Percentiles rank a stretch among this genome's conserved stretches.
Evolutionary conservation across 1,140 invertebrate species (phyloP).

Genomic region (Stegodyphus dumicola): DNA sequence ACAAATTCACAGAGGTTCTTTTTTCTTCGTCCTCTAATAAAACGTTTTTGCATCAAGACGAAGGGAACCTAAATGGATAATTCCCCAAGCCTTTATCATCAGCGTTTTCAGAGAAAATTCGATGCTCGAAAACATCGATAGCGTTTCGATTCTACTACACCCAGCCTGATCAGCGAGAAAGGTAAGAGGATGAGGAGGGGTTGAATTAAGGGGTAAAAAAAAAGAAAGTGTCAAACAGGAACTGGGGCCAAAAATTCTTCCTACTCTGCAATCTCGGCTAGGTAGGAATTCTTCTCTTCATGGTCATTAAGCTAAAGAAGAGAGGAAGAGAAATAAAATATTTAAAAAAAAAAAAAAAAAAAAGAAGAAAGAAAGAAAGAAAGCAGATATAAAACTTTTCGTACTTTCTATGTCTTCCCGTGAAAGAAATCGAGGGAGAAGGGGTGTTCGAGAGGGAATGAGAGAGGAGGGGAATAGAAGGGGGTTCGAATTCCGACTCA

Average conservation of each 20-base stretch:
- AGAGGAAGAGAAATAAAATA: too few relatives aligned
- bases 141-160: not conserved
- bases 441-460: too few relatives aligned
- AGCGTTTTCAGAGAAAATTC: too few relatives aligned
- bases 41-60: too few relatives aligned
- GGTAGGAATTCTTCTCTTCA: slow-evolving; percentile 40
- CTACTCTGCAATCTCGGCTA: slow-evolving; percentile 7
- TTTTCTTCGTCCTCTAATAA: too few relatives aligned
- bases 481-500: not conserved
- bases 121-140: too few relatives aligned
- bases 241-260: slow-evolving; percentile 22
- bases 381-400: slow-evolving; percentile 28
- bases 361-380: slow-evolving; percentile 26
- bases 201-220: not conserved
- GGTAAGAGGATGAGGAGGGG: not conserved
- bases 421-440: not conserved
- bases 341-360: slow-evolving; percentile 1
- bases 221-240: slow-evolving; percentile 27
- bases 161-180: not conserved
- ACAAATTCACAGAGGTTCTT: too few relatives aligned
- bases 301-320: slow-evolving; percentile 48
- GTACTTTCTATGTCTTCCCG: not conserved
- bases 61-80: too few relatives aligned
- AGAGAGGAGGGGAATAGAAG: not conserved
- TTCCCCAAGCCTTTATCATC: too few relatives aligned